Conservation (phyloP, 2,888 invertebrate genomes). For the Drosophila kuntzei region DNA sequence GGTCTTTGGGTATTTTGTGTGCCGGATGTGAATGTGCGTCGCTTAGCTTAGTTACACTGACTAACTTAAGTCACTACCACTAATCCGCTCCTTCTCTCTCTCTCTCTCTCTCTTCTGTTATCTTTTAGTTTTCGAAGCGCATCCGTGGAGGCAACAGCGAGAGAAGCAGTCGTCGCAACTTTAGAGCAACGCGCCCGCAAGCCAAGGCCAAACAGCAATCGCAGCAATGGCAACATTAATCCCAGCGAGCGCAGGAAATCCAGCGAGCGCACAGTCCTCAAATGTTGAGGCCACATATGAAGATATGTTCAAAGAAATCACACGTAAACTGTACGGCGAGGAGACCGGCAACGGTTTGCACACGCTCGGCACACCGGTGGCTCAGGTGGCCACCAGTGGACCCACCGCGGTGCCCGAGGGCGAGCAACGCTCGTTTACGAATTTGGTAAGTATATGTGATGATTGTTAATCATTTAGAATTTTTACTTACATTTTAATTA, state of each 20-base stretch:
- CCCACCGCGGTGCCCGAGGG: conserved; percentile 86
- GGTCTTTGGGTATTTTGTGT: conserved; percentile 55
- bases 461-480: too few species aligned
- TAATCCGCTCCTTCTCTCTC: conserved; percentile 3
- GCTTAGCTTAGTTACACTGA: conserved; percentile 47
- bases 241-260: conserved; percentile 76
- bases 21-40: conserved; percentile 62
- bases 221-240: conserved; percentile 85
- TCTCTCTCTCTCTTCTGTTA: conserved; percentile 3
- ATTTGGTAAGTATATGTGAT: conserved; percentile 81
- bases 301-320: conserved; percentile 93
- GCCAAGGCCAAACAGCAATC: conserved; percentile 69
- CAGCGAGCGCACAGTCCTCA: conserved; percentile 82
- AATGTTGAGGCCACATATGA: conserved; percentile 86
- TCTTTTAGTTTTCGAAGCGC: conserved; percentile 77
- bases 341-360: conserved; percentile 87
- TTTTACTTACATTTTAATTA: too few species aligned
- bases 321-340: conserved; percentile 95
- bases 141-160: conserved; percentile 73
- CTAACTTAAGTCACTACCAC: conserved; percentile 33
- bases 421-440: conserved; percentile 86
- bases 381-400: conserved; percentile 85
- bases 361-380: conserved; percentile 85
- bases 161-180: conserved; percentile 66
- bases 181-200: conserved; percentile 65